phyloP scores from a whole-genome alignment of 2,113 vertebrate genomes.

The Hemibagrus wyckioides region DNA sequence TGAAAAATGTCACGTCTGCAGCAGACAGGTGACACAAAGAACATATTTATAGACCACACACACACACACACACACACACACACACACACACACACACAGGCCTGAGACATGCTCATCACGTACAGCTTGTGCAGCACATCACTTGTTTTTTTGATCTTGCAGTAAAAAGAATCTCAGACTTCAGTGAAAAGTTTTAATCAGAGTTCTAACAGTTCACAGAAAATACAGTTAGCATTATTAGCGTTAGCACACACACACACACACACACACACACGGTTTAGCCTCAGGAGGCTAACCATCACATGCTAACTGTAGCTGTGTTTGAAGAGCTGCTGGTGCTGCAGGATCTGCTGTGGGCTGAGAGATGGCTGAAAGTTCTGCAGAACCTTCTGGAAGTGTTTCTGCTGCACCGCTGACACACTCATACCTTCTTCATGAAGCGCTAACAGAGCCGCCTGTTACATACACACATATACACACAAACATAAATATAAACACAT shows the following conservation, averaged over 20 bases:
- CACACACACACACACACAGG: background rate
- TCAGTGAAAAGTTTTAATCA: background rate
- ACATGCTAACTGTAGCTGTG: background rate
- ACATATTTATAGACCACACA: background rate
- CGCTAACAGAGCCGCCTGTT: conserved; percentile 86
- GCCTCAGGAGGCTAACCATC: background rate
- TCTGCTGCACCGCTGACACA: conserved; percentile 74
- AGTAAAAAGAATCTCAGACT: background rate
- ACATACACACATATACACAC: conserved; percentile 4
- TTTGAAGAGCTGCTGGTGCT: conserved; percentile 73
- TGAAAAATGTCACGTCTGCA: background rate
- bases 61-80: background rate
- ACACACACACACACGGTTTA: background rate
- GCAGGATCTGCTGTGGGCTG: conserved; percentile 73
- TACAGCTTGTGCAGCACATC: too few relatives aligned
- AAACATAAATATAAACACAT: conserved; percentile 7
- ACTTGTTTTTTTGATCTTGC: background rate
- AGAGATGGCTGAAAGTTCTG: conserved; percentile 82
- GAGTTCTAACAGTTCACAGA: background rate
- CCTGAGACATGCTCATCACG: background rate
- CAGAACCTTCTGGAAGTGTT: conserved; percentile 79
- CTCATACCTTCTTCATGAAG: conserved; percentile 83
- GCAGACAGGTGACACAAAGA: background rate
- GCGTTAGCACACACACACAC: background rate
- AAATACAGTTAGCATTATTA: background rate